Evolutionary conservation across 2,888 invertebrate species (phyloP), one percentile per base, ranked within the genome.

Genomic region (Choristoneura rosaceana): DNA sequence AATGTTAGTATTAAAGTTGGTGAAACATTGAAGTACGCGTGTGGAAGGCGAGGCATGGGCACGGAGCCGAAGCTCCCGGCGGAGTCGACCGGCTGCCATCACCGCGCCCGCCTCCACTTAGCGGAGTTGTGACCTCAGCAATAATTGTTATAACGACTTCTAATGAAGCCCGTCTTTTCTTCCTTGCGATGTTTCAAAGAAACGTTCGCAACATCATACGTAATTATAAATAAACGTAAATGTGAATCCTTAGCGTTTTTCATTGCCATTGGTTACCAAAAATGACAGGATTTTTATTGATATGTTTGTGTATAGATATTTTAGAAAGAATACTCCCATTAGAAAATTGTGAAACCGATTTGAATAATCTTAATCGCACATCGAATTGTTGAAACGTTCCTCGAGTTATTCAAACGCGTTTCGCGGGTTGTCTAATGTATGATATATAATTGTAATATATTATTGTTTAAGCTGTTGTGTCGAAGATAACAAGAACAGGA

Each of bases 221-320:
- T 93, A 93, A 93, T 87, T 86, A 85, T 83, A 85, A 86, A 84
- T 82, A 86, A 86, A 86, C 86, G 79, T 91, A 87, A 88, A 88
- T 90, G 89, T 91, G 87, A 87, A 87, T 87, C 84, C 86, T 89
- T 89, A 88, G 87, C 84, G 87, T 90, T 91, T 90, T 89, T 89
- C 90, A 90, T 91, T 91, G 93, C 92, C 93, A 94, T 93, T 92
- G 92, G 93, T 94, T 94, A 94, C 93, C 93, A 93, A 93, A 92
- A 92, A 92, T 92, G 93, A 94, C 93, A 94, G 93, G 93, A 94
- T 92, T 87, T 89, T 89, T 89, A 90, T 86, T 89, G 82, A 90
- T 89, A 91, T 87, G 86, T 88, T 92, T 91, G 91, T 93, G 92
- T 92, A 91, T 93, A 73, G 73, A 92, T 91, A 90, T 87, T 90